A percentile compares a stretch with the other conserved stretches of the same genome.
These are phyloP conservation scores for Lasiurus borealis DNA, from an alignment of 2,113 vertebrate genomes.

Conservation along the genomic window DNA sequence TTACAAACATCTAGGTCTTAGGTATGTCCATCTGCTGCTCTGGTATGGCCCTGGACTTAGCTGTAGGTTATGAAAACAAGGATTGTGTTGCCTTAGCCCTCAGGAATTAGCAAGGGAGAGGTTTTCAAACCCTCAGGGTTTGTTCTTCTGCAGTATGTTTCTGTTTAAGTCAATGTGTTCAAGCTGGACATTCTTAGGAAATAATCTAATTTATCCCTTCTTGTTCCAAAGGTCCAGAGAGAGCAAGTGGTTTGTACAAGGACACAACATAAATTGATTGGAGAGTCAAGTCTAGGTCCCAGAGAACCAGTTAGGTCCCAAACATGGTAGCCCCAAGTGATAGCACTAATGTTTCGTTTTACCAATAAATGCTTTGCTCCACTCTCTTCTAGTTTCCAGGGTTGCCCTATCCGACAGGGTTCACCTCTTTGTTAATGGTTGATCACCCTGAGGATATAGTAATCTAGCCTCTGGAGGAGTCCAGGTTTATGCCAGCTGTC, in stretches of 20 bases:
- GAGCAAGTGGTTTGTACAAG: background rate
- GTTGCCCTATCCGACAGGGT: background rate
- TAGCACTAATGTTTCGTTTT: background rate
- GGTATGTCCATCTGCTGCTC: constrained; percentile 83
- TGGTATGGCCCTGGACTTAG: constrained; percentile 77
- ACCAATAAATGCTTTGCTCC: background rate
- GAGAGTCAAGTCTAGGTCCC: constrained; percentile 20
- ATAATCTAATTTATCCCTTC: background rate
- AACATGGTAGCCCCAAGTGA: background rate
- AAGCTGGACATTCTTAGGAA: constrained; percentile 31
- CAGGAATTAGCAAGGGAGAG: constrained; percentile 77
- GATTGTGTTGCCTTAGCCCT: constrained; percentile 78
- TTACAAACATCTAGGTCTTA: constrained; percentile 85
- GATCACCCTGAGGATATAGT: background rate
- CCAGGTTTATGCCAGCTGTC: background rate
- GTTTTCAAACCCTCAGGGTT: constrained; percentile 51
- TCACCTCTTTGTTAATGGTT: background rate
- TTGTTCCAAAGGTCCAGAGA: constrained; percentile 1
- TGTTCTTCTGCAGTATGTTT: constrained; percentile 66
- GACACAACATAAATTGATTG: constrained; percentile 15
- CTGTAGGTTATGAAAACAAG: constrained; percentile 84
- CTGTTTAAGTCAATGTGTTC: constrained; percentile 66
- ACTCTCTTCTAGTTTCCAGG: background rate
- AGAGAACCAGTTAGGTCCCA: background rate
- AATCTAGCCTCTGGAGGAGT: background rate